Conservation (phyloP, 2,888 invertebrate genomes). For the Caenorhabditis sp. region DNA sequence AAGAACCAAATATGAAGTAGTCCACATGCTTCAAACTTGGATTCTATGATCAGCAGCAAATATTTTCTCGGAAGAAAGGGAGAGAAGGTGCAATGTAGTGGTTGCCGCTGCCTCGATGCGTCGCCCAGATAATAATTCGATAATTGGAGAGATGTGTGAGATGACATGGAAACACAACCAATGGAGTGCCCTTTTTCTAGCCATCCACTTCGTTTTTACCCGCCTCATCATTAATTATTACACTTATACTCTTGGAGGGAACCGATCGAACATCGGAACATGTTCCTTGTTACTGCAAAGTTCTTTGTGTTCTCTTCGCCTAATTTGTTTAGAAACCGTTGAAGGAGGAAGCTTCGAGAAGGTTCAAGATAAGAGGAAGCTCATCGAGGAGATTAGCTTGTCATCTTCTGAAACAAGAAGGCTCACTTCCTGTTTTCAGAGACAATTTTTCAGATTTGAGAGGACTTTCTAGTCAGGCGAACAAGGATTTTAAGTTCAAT, state of each 20-base stretch:
- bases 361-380: not conserved
- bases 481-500: too few relatives aligned
- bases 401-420: too few relatives aligned
- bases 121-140: conserved; percentile 63
- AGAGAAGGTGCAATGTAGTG: conserved; percentile 24
- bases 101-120: conserved; percentile 56
- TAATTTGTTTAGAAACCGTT: conserved; percentile 13
- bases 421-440: too few relatives aligned
- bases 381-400: not conserved
- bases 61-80: conserved; percentile 19
- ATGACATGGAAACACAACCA: conserved; percentile 29
- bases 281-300: conserved; percentile 50
- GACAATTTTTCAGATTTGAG: too few relatives aligned
- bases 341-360: conserved; percentile 1
- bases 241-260: conserved; percentile 49
- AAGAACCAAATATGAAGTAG: not conserved
- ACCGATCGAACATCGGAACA: conserved; percentile 48
- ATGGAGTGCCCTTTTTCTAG: conserved; percentile 52
- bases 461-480: too few relatives aligned
- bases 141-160: conserved; percentile 45
- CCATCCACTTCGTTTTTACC: conserved; percentile 1
- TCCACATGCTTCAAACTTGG: conserved; percentile 17
- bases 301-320: conserved; percentile 23
- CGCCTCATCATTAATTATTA: conserved; percentile 45
- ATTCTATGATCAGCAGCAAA: conserved; percentile 33